Evolutionary conservation across 1,140 invertebrate species (phyloP).

Genomic region (Papilio xuthus): DNA sequence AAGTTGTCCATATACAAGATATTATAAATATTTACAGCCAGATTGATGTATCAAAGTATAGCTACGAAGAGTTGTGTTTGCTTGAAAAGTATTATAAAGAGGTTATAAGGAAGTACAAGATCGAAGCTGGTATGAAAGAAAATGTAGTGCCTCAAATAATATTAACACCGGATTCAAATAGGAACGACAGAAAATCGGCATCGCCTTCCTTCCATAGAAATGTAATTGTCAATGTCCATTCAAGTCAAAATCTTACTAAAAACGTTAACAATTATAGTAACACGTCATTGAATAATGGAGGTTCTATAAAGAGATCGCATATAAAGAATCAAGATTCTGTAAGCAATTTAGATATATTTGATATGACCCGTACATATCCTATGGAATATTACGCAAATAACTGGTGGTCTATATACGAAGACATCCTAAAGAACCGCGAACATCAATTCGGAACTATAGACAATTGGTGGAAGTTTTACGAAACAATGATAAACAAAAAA

Average conservation of each 20-base stretch:
- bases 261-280: constrained; percentile 55
- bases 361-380: constrained; percentile 72
- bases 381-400: constrained; percentile 79
- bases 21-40: constrained; percentile 69
- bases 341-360: constrained; percentile 68
- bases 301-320: constrained; percentile 51
- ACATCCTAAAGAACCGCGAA: constrained; percentile 72
- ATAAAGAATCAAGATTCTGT: constrained; percentile 48
- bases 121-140: constrained; percentile 56
- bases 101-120: constrained; percentile 72
- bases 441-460: constrained; percentile 79
- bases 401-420: constrained; percentile 80
- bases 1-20: constrained; percentile 64
- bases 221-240: constrained; percentile 56
- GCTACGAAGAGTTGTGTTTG: constrained; percentile 72
- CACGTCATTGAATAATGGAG: constrained; percentile 45
- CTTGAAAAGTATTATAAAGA: constrained; percentile 75
- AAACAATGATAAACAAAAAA: constrained; percentile 66
- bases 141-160: constrained; percentile 54
- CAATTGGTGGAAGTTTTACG: constrained; percentile 79
- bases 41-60: constrained; percentile 69
- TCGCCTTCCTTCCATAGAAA: constrained; percentile 57
- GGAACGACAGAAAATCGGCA: constrained; percentile 45
- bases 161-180: constrained; percentile 46
- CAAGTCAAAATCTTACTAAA: constrained; percentile 50